A percentile compares a stretch with the other conserved stretches of the same genome.
These are phyloP conservation scores for Nothobranchius kuhntae DNA, from an alignment of 2,113 vertebrate species.

Conservation along the genomic window DNA sequence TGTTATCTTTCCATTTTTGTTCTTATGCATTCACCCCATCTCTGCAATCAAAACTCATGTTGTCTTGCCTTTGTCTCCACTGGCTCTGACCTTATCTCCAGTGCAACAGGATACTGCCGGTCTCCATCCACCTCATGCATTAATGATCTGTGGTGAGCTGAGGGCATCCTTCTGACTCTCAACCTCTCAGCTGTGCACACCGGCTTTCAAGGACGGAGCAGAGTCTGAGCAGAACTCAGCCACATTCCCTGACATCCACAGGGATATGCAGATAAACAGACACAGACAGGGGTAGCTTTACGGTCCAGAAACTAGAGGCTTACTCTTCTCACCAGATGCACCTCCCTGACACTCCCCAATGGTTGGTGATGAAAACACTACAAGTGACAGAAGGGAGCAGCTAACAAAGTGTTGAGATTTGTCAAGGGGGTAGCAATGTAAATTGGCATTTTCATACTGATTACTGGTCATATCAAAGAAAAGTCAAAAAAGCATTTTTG, in stretches of 20 bases:
- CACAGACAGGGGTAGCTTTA: conserved; percentile 46
- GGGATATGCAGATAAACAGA: conserved; percentile 69
- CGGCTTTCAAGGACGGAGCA: conserved; percentile 71
- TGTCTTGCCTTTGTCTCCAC: conserved; percentile 57
- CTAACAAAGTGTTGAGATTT: conserved; percentile 23
- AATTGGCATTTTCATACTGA: conserved; percentile 24
- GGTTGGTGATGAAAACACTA: conserved; percentile 57
- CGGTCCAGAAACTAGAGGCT: conserved; percentile 43
- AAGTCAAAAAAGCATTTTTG: background rate
- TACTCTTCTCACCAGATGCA: conserved; percentile 46
- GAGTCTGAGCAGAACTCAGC: conserved; percentile 41
- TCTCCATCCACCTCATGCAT: conserved; percentile 79
- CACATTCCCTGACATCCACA: conserved; percentile 62
- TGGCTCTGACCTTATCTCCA: conserved; percentile 74
- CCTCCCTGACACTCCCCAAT: conserved; percentile 55
- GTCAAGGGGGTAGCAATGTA: conserved; percentile 1
- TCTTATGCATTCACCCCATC: conserved; percentile 38
- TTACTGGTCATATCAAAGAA: conserved; percentile 14
- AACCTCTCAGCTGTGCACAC: conserved; percentile 54
- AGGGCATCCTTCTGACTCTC: conserved; percentile 77
- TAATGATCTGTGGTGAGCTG: conserved; percentile 78
- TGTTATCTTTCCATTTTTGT: background rate
- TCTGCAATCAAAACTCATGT: conserved; percentile 49
- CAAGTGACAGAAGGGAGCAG: conserved; percentile 41
- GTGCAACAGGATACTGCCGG: conserved; percentile 75